Conservation (phyloP, 2,797 vertebrate species). For the Oceanodroma leucorhoa region DNA sequence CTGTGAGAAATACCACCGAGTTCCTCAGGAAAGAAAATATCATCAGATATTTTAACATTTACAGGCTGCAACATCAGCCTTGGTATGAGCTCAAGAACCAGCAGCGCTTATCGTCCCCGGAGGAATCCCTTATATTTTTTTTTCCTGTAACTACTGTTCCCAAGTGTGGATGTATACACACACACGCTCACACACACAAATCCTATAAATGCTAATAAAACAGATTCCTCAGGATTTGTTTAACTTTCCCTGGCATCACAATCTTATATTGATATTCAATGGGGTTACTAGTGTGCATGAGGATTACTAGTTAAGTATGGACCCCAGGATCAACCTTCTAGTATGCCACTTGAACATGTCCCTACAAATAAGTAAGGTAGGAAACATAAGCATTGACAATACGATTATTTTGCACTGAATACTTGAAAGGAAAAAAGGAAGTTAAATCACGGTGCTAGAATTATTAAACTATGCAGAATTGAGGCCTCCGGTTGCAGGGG, state of each 20-base stretch:
- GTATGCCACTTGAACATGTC: constrained; percentile 1
- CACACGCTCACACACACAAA: constrained; percentile 31
- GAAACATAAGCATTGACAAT: background rate
- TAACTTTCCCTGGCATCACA: constrained; percentile 15
- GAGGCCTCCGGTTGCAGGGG: constrained; percentile 50
- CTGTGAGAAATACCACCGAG: constrained; percentile 23
- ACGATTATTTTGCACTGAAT: background rate
- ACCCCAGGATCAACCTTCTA: background rate
- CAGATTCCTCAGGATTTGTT: constrained; percentile 57
- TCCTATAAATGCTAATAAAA: constrained; percentile 59
- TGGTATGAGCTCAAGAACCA: background rate
- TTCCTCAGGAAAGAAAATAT: constrained; percentile 34
- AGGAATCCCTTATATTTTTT: constrained; percentile 25
- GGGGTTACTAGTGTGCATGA: background rate
- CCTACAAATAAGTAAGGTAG: constrained; percentile 8
- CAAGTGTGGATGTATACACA: constrained; percentile 26
- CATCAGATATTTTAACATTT: background rate
- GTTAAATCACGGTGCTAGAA: background rate
- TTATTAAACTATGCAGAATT: constrained; percentile 24
- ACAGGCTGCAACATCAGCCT: background rate
- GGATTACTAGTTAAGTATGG: background rate
- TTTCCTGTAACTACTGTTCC: constrained; percentile 37
- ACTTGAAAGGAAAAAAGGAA: constrained; percentile 47
- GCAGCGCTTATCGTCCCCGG: background rate
- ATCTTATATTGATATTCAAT: background rate